Evolutionary conservation across 1,140 invertebrate species (phyloP), one percentile per base, ranked within the genome.

Genomic region (Drosophila seguyi): DNA sequence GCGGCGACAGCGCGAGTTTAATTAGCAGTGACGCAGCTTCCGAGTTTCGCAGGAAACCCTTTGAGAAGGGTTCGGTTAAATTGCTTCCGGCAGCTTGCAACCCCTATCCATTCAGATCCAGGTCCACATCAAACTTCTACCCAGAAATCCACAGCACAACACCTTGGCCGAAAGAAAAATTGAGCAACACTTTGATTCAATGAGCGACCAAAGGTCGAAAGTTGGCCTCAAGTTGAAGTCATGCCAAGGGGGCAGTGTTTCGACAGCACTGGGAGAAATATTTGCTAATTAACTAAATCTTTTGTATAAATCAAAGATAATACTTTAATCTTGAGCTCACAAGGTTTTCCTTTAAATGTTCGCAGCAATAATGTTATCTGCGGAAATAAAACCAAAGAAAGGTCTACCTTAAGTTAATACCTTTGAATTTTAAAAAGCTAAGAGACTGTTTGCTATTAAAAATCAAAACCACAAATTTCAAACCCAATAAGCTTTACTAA

Each of bases 1-100:
- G 87, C 80, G 86, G 86, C 81, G 84, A 87, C 84, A 84, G 84
- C 84, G 86, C 85, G 86, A 88, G 86, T 88, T 88, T 88, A 88
- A 88, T 88, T 88, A 90, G 84, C 84, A 88, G 75, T 83, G 84
- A 88, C 84, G 85, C 81, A 71, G 63, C 74, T 60, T 86, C 82
- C 80, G 84, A 80, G 61, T 20, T 63, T 61, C 56, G 58, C 68
- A 72, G 58, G 50, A 53, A 61, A 74, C 63, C 68, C 57, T 78
- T 71, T 78, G 52, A 86, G 66, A 86, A 81, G 86, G 86, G 81
- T 90, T 79, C 56, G 42, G 39, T 56, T 67, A 75, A 86, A 88
- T 81, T 90, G 81, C 84, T 86, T 75, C 58, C 79, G 85, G 80
- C 84, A 87, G 72, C 73, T 73, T 66, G 48, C 59, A 76, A 81